These are phyloP conservation scores for Tenodera sinensis DNA, from an alignment of 2,888 invertebrate genomes.

Conservation along the genomic window DNA sequence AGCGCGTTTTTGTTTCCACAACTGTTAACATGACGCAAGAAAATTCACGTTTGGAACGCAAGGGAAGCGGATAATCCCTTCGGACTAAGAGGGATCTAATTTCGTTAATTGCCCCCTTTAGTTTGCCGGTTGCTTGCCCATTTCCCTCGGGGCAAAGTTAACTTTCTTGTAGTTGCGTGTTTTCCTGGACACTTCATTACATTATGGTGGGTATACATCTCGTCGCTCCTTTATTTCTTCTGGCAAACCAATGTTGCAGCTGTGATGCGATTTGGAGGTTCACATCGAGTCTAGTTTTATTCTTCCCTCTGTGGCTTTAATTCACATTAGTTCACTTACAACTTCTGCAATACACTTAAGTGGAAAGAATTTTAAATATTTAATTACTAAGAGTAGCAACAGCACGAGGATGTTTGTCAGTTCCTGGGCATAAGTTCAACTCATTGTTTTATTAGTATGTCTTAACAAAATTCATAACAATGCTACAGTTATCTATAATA, in stretches of 20 bases:
- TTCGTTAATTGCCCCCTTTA: constrained; percentile 25
- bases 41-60: background rate
- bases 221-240: background rate
- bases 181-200: background rate
- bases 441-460: background rate
- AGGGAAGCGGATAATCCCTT: constrained; percentile 24
- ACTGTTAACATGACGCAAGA: background rate
- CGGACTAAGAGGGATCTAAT: constrained; percentile 28
- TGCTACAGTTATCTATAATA: too few relatives aligned
- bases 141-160: constrained; percentile 8
- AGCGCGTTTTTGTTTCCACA: background rate
- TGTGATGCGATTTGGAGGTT: background rate
- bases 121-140: constrained; percentile 18
- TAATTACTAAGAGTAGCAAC: background rate
- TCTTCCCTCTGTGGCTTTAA: background rate
- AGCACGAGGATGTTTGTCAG: background rate
- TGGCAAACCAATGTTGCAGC: background rate
- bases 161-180: background rate
- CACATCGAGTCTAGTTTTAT: background rate
- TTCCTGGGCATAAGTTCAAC: background rate
- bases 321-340: background rate
- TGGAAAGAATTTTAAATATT: background rate
- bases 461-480: too few relatives aligned
- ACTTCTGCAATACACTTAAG: background rate
- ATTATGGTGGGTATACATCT: background rate